These are phyloP conservation scores for Drosophila kohkoa DNA, from an alignment of 1,140 invertebrate species.

Conservation along the genomic window DNA sequence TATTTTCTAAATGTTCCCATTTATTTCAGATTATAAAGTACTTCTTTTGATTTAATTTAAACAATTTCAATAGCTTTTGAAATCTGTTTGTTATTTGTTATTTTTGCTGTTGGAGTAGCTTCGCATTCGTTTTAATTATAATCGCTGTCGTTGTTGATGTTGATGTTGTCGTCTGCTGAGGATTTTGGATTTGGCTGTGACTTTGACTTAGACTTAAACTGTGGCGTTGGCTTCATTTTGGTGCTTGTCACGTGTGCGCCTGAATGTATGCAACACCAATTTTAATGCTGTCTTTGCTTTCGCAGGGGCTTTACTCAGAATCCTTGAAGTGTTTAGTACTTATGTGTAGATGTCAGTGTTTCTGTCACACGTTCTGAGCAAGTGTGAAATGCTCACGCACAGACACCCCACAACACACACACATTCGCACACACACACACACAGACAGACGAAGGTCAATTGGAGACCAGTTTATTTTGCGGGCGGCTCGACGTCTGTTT, in stretches of 20 bases:
- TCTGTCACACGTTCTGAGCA: slow-evolving; percentile 7
- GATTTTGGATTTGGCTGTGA: background rate
- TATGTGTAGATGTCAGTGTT: background rate
- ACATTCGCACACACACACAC: background rate
- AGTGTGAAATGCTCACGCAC: slow-evolving; percentile 8
- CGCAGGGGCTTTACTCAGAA: background rate
- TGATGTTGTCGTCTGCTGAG: background rate
- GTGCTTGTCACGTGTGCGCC: slow-evolving; percentile 63
- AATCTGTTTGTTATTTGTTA: too few relatives aligned
- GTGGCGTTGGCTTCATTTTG: slow-evolving; percentile 20
- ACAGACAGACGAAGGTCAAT: slow-evolving; percentile 35
- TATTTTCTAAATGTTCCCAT: too few relatives aligned
- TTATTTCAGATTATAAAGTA: too few relatives aligned
- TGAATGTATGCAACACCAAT: slow-evolving; percentile 58
- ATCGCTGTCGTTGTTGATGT: slow-evolving; percentile 1
- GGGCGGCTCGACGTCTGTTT: background rate
- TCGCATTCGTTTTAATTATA: background rate
- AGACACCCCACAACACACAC: slow-evolving; percentile 2
- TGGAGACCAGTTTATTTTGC: slow-evolving; percentile 38
- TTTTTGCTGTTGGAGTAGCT: background rate
- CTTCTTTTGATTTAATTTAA: too few relatives aligned
- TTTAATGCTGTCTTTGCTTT: slow-evolving; percentile 49
- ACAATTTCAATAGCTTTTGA: too few relatives aligned
- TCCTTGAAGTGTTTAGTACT: slow-evolving; percentile 26
- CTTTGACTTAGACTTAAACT: too few relatives aligned